These are phyloP conservation scores for Serripes groenlandicus DNA, from an alignment of 2,888 invertebrate species.

Conservation along the genomic window DNA sequence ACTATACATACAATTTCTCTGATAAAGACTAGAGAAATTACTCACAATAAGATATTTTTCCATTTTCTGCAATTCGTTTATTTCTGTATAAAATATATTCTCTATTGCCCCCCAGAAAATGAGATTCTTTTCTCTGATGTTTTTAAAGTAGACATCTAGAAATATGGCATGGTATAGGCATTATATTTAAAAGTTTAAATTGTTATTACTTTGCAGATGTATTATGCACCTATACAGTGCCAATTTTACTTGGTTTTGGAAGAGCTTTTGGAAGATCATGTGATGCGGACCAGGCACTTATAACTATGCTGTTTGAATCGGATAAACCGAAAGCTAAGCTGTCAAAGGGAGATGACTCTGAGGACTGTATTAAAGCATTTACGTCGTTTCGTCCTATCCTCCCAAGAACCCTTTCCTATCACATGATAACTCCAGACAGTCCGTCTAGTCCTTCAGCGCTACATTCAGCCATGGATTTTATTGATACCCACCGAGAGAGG, in stretches of 20 bases:
- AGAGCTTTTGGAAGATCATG: slow-evolving; percentile 97
- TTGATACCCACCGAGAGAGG: slow-evolving; percentile 61
- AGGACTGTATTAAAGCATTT: slow-evolving; percentile 85
- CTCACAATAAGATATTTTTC: too few species aligned
- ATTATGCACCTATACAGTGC: slow-evolving; percentile 89
- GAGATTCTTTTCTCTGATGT: too few species aligned
- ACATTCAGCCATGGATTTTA: slow-evolving; percentile 45
- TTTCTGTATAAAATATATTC: too few species aligned
- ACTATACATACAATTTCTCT: too few species aligned
- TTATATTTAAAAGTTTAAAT: too few species aligned
- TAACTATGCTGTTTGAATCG: slow-evolving; percentile 88
- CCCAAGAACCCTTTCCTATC: slow-evolving; percentile 93
- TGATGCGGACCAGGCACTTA: slow-evolving; percentile 91
- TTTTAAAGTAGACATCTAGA: too few species aligned
- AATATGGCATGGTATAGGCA: too few species aligned
- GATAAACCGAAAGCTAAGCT: slow-evolving; percentile 49
- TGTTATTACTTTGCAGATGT: slow-evolving; percentile 11
- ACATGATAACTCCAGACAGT: slow-evolving; percentile 75
- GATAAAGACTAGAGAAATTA: too few species aligned
- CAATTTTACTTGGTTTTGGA: slow-evolving; percentile 94
- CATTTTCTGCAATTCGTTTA: too few species aligned
- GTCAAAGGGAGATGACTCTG: slow-evolving; percentile 77
- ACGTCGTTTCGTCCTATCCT: slow-evolving; percentile 92
- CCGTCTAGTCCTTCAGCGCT: slow-evolving; percentile 67
- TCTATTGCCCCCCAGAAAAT: too few species aligned